These are phyloP conservation scores for Diuraphis noxia DNA, from an alignment of 1,140 invertebrate species.

Conservation along the genomic window DNA sequence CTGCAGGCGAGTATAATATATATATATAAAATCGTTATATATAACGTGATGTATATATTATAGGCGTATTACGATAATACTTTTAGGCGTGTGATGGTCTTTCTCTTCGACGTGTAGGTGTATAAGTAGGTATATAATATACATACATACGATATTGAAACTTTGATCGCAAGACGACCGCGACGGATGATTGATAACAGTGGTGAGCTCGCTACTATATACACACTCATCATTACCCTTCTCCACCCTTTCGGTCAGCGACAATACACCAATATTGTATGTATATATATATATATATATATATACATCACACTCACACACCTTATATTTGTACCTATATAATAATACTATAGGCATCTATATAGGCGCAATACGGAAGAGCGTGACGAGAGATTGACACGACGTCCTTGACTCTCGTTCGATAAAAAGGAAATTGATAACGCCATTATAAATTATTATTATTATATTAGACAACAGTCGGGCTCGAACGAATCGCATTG, in stretches of 20 bases:
- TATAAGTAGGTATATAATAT: too few relatives aligned
- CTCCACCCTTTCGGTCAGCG: background rate
- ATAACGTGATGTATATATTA: too few relatives aligned
- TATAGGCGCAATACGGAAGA: background rate
- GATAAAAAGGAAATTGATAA: slow-evolving; percentile 43
- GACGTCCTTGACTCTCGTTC: slow-evolving; percentile 38
- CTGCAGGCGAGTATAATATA: background rate
- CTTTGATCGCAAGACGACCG: background rate
- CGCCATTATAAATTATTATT: slow-evolving; percentile 9
- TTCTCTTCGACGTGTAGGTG: background rate
- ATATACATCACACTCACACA: background rate
- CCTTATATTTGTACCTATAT: background rate
- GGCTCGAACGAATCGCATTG: slow-evolving; percentile 29
- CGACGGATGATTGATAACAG: background rate
- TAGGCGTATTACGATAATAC: background rate
- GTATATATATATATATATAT: background rate
- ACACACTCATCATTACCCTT: background rate
- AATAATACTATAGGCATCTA: background rate
- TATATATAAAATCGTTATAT: background rate
- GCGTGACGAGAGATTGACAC: slow-evolving; percentile 35
- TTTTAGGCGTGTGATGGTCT: background rate
- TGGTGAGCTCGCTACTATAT: background rate
- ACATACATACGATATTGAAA: background rate
- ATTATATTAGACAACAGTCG: slow-evolving; percentile 1
- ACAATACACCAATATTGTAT: background rate